Percentiles rank a stretch among this genome's conserved stretches.
phyloP scores from a whole-genome alignment of 2,888 invertebrate genomes.

The Trichogramma evanescens region DNA sequence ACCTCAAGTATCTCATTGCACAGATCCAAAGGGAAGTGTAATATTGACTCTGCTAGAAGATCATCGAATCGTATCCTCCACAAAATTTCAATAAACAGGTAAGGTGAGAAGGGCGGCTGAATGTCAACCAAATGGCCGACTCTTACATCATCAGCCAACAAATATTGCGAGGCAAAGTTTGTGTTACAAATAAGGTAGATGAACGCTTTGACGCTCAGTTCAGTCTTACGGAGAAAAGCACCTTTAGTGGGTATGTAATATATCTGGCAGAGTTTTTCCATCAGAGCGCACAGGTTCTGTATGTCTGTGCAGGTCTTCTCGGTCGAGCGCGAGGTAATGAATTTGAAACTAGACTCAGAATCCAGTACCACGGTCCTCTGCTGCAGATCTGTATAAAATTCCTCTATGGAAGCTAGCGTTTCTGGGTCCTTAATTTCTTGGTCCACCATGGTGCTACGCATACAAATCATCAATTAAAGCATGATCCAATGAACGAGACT shows the following conservation, averaged over 20 bases:
- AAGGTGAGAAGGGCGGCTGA: constrained; percentile 38
- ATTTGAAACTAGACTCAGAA: constrained; percentile 25
- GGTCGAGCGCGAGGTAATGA: constrained; percentile 32
- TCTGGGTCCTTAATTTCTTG: background rate
- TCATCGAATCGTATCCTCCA: constrained; percentile 35
- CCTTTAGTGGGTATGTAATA: constrained; percentile 14
- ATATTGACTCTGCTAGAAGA: constrained; percentile 33
- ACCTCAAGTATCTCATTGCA: constrained; percentile 33
- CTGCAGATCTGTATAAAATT: constrained; percentile 26
- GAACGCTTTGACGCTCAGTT: constrained; percentile 25
- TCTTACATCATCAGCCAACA: constrained; percentile 33
- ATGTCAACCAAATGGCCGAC: constrained; percentile 37
- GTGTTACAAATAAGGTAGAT: constrained; percentile 39
- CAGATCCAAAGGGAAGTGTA: constrained; percentile 37
- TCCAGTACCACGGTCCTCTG: constrained; percentile 26
- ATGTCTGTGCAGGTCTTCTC: constrained; percentile 26
- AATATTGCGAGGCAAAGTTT: constrained; percentile 33
- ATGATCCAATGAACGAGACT: too few relatives aligned
- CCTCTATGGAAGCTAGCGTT: constrained; percentile 18
- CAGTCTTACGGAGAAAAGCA: constrained; percentile 7
- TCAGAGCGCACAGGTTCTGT: constrained; percentile 22
- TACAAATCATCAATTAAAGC: too few relatives aligned
- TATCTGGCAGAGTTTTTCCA: background rate
- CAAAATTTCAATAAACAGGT: constrained; percentile 36
- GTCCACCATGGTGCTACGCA: background rate